Conservation (phyloP, 2,888 invertebrate species). For the Drosophila setosimentum region DNA sequence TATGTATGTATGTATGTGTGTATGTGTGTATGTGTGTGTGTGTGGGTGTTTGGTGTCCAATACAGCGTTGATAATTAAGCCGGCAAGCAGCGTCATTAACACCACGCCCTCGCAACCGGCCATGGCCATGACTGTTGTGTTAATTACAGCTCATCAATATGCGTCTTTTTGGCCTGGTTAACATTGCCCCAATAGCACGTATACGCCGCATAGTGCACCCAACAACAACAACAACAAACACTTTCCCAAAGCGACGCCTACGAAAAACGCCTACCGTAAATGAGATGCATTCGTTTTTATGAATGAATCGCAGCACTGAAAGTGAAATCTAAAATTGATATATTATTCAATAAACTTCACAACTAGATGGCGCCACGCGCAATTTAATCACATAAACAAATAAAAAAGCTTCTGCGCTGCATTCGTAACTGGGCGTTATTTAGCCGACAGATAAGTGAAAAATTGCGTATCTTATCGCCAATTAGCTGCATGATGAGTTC, state of each 20-base stretch:
- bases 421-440: slow-evolving; percentile 17
- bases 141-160: slow-evolving; percentile 76
- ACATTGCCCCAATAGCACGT: slow-evolving; percentile 37
- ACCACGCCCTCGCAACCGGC: slow-evolving; percentile 35
- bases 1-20: slow-evolving; percentile 26
- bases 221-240: slow-evolving; percentile 29
- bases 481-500: slow-evolving; percentile 53
- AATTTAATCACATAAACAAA: background rate
- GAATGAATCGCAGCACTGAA: slow-evolving; percentile 50
- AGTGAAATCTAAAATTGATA: slow-evolving; percentile 16
- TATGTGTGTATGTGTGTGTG: slow-evolving; percentile 23
- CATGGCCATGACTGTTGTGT: slow-evolving; percentile 60
- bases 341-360: slow-evolving; percentile 18
- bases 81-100: slow-evolving; percentile 58
- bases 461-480: slow-evolving; percentile 69
- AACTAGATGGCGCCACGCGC: slow-evolving; percentile 63
- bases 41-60: slow-evolving; percentile 38
- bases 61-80: slow-evolving; percentile 53
- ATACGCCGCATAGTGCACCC: slow-evolving; percentile 46
- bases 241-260: slow-evolving; percentile 57
- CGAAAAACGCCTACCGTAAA: slow-evolving; percentile 46
- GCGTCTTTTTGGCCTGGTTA: slow-evolving; percentile 47
- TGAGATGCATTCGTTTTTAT: slow-evolving; percentile 19
- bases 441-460: slow-evolving; percentile 58
- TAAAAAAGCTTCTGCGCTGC: slow-evolving; percentile 38